Conservation (phyloP, 1,140 invertebrate species). For the Branchinecta lindahli region DNA sequence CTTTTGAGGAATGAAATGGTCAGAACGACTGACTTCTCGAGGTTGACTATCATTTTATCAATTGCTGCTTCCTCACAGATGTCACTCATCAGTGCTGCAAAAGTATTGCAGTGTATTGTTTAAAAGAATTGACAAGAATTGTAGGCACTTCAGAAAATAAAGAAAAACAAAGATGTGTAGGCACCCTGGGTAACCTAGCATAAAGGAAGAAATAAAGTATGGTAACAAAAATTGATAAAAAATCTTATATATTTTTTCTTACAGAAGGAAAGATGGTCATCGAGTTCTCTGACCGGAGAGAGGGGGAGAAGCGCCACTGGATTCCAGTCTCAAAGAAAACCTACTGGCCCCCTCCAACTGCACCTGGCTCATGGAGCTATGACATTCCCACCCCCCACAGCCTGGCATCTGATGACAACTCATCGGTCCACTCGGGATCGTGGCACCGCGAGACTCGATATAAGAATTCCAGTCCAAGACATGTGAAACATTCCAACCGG, state of each 20-base stretch:
- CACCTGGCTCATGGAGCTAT: background rate
- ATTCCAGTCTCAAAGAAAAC: conserved; percentile 3
- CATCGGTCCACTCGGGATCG: background rate
- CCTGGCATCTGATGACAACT: background rate
- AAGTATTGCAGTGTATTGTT: background rate
- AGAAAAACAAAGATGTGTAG: background rate
- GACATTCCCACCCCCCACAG: conserved; percentile 1
- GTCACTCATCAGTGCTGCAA: no score
- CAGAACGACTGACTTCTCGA: no score
- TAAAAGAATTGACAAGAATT: background rate
- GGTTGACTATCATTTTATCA: no score
- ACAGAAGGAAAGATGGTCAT: conserved; percentile 2
- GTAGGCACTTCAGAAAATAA: background rate
- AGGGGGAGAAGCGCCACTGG: background rate
- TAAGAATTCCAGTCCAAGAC: background rate
- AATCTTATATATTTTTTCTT: background rate
- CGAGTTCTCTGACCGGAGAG: background rate
- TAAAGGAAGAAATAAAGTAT: background rate
- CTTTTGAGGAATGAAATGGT: no score
- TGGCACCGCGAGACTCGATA: background rate
- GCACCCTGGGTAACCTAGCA: background rate
- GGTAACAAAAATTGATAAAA: background rate
- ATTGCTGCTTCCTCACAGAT: no score
- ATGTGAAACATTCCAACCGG: background rate
- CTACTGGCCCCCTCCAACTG: background rate